These are phyloP conservation scores for Amphibalanus amphitrite DNA, from an alignment of 1,140 invertebrate species.

Conservation along the genomic window DNA sequence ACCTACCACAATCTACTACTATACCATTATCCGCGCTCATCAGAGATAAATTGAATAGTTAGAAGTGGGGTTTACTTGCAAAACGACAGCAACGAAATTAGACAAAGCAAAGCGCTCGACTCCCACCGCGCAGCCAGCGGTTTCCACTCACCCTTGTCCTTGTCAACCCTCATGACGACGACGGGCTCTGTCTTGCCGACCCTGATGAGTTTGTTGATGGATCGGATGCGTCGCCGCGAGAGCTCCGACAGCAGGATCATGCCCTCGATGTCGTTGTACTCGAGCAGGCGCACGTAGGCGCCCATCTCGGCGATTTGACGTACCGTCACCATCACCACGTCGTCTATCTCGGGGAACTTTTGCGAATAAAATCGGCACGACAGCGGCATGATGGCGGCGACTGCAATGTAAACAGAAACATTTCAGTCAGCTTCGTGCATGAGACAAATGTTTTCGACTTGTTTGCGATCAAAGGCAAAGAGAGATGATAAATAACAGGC, in stretches of 20 bases:
- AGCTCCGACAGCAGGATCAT: conserved; percentile 91
- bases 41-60: neutral
- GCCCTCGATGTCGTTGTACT: conserved; percentile 98
- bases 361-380: conserved; percentile 95
- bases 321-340: conserved; percentile 99
- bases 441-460: no score
- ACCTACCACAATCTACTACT: no score
- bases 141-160: conserved; percentile 82
- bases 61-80: neutral
- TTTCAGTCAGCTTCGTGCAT: no score
- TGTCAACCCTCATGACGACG: conserved; percentile 97
- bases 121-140: no score
- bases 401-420: no score
- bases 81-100: neutral
- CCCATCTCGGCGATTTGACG: conserved; percentile 98
- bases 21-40: no score
- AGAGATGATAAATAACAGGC: no score
- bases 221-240: conserved; percentile 92
- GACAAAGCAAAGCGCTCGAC: no score
- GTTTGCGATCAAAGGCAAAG: no score
- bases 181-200: conserved; percentile 98
- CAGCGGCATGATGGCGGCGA: conserved; percentile 52
- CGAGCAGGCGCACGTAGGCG: conserved; percentile 91
- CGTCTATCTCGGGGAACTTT: conserved; percentile 95
- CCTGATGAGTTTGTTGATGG: conserved; percentile 97